Percentiles rank a stretch among this genome's conserved stretches.
Evolutionary conservation across 2,797 vertebrate species (phyloP).

Genomic region (Bovichtus diacanthus): DNA sequence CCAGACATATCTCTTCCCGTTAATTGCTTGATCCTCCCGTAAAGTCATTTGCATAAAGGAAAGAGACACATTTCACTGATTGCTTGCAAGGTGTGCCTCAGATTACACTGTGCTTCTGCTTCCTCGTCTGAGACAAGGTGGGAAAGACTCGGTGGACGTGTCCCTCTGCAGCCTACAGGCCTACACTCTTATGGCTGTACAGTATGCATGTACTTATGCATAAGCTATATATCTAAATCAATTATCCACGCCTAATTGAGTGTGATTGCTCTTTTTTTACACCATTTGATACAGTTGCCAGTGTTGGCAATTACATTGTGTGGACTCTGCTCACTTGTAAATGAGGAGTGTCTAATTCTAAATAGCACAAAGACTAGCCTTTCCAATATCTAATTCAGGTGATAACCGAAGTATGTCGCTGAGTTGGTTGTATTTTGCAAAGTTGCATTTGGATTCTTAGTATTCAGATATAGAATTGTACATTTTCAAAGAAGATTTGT

Average conservation of each 20-base stretch:
- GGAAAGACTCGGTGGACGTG: constrained; percentile 11
- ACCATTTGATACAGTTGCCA: neutral
- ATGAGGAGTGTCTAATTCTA: neutral
- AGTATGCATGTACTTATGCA: neutral
- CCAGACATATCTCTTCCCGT: constrained; percentile 50
- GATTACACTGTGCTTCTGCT: constrained; percentile 51
- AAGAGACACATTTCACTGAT: constrained; percentile 42
- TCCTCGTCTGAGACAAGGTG: constrained; percentile 37
- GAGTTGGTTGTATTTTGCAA: neutral
- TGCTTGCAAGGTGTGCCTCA: constrained; percentile 52
- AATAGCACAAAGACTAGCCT: neutral
- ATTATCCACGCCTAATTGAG: constrained; percentile 3
- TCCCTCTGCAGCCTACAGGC: constrained; percentile 3
- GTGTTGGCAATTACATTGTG: constrained; percentile 8
- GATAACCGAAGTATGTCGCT: neutral
- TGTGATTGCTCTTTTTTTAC: neutral
- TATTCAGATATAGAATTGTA: neutral
- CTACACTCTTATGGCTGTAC: neutral
- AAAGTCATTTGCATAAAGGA: constrained; percentile 55
- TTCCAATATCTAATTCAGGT: neutral
- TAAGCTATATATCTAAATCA: constrained; percentile 15
- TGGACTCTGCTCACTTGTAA: neutral
- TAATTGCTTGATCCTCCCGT: constrained; percentile 64
- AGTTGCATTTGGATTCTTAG: constrained; percentile 7
- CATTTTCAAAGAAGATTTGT: neutral